phyloP scores from a whole-genome alignment of 2,797 vertebrate species.

The Chloroceryle amazona region DNA sequence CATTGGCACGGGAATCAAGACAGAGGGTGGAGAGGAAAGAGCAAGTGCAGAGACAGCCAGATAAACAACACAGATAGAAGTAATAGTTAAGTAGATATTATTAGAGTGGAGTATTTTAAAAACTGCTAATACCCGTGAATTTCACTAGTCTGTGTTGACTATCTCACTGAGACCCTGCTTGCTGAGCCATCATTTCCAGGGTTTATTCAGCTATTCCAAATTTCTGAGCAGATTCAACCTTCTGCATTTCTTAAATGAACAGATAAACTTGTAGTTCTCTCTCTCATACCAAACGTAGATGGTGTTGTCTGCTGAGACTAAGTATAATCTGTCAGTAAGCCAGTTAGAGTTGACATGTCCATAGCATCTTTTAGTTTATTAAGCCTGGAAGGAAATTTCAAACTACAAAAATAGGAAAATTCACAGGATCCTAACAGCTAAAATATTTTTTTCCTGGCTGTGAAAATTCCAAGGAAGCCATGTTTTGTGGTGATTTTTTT shows the following conservation, averaged over 20 bases:
- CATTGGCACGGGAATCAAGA: no score
- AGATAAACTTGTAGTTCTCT: background rate
- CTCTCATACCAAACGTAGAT: background rate
- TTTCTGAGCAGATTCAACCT: background rate
- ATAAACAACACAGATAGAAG: background rate
- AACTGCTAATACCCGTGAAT: background rate
- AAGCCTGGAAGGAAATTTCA: conserved; percentile 3
- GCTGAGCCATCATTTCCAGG: background rate
- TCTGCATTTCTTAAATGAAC: conserved; percentile 2
- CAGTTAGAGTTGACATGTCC: background rate
- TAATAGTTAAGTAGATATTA: background rate
- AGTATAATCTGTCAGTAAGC: background rate
- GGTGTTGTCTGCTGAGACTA: background rate
- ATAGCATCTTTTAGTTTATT: background rate
- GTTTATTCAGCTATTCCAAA: background rate
- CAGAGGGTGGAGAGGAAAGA: background rate
- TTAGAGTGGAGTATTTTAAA: background rate
- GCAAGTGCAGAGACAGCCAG: background rate
- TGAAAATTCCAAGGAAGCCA: background rate
- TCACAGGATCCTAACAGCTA: background rate
- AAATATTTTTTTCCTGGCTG: background rate
- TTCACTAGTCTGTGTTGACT: background rate
- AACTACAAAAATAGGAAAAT: background rate
- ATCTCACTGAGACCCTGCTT: background rate
- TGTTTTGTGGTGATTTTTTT: background rate